A percentile compares a stretch with the other conserved stretches of the same genome.
These are phyloP conservation scores for Ciconia stormi DNA, from an alignment of 2,113 vertebrate genomes.

Conservation along the genomic window DNA sequence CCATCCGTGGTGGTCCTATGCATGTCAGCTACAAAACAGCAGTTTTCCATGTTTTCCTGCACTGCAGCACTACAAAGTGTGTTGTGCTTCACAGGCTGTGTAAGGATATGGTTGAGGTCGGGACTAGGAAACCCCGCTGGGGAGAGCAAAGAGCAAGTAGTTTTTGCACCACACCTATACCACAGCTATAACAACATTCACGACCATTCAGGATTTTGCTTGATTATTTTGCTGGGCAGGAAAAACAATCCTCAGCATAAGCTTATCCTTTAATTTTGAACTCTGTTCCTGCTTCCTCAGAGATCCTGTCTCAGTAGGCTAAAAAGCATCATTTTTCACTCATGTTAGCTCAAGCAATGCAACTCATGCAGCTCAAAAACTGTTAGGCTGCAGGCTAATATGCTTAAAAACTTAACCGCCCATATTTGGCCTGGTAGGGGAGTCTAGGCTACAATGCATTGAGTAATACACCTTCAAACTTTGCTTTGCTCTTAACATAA, in stretches of 20 bases:
- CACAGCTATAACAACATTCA: neutral
- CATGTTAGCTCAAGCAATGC: neutral
- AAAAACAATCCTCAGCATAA: neutral
- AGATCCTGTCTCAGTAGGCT: neutral
- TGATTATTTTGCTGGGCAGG: neutral
- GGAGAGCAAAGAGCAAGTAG: neutral
- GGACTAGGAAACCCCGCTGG: neutral
- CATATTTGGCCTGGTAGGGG: fast-evolving
- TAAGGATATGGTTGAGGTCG: neutral
- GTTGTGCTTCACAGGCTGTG: neutral
- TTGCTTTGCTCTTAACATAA: neutral
- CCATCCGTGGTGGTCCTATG: neutral
- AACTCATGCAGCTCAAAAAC: neutral
- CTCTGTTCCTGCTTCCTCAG: neutral
- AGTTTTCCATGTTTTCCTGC: neutral
- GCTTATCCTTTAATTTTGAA: neutral
- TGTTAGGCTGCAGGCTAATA: neutral
- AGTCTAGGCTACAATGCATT: neutral
- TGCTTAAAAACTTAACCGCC: neutral
- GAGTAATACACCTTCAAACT: neutral
- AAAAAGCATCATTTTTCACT: neutral
- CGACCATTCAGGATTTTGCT: neutral
- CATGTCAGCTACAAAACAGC: neutral
- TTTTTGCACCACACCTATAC: neutral
- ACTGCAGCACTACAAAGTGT: neutral